Evolutionary conservation across 1,140 invertebrate species (phyloP), one percentile per base, ranked within the genome.

Genomic region (Drosophila kurseongensis): DNA sequence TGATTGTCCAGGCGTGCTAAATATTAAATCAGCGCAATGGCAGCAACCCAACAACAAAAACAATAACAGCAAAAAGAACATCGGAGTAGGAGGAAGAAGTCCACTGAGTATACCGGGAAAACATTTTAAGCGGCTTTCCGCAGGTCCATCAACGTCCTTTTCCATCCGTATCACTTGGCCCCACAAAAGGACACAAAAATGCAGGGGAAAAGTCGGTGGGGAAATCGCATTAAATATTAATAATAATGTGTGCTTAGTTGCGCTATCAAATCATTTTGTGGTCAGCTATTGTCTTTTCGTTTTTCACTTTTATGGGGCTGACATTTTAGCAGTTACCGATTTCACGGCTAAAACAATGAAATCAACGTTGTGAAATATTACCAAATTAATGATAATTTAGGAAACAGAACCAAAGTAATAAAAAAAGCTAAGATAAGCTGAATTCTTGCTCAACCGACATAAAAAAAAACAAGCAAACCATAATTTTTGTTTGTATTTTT

Each of bases 111-210:
- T 56, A 55, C 38, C 60, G 62, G 80, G 61, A 68, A 86, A 86
- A 86, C 84, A 88, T 88, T 83, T 83, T 86, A 86, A 86, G 83
- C 82, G 51, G 82, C 82, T 86, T 86, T 88, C 59, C 59, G 69
- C 82, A 78, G 83, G 69, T 85, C 79, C 78, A 74, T 85, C 82
- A 88, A 82, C 68, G 75, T 69, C 56, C 81, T 66, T 48, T 16
- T 56, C 29, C 59, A 14, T 35, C 57, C 60, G 69, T 51, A 57
- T 65, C 61, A 72, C 40, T 73, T 35, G 41, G 27, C 44, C 51
- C 45, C 63, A 75, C 85, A 78, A 82, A 81, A 81, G 72, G 55
- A 75, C 50, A 75, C 51, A 45, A 66, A 56, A 51, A 61, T 72
- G 52, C 52, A 48, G 9, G 12, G n/a, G 23, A 16, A 13, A 18